These are phyloP conservation scores for Clarias fuscus DNA, from an alignment of 2,797 vertebrate genomes.

Conservation along the genomic window DNA sequence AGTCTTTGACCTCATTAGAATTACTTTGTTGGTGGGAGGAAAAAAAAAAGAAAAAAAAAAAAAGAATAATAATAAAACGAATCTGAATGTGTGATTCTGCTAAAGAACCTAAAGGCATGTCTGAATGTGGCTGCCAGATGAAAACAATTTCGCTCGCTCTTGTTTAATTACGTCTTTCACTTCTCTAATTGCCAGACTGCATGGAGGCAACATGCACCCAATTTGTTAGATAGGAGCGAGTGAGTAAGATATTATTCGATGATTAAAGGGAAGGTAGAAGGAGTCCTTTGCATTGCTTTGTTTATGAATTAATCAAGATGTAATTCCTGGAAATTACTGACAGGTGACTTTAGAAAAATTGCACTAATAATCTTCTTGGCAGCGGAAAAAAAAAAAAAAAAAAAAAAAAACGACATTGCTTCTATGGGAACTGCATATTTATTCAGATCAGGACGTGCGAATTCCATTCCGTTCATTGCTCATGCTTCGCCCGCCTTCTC, in stretches of 20 bases:
- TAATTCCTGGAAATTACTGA: constrained; percentile 44
- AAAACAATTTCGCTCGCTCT: constrained; percentile 48
- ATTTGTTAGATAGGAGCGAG: constrained; percentile 30
- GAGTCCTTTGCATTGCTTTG: constrained; percentile 40
- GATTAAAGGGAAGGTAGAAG: constrained; percentile 42
- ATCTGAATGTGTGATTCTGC: constrained; percentile 51
- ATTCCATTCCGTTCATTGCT: constrained; percentile 3
- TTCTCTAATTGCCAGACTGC: constrained; percentile 50
- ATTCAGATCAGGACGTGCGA: constrained; percentile 24
- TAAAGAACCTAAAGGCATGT: constrained; percentile 46
- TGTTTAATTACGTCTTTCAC: constrained; percentile 50
- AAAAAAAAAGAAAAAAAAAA: neutral
- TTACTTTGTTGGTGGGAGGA: constrained; percentile 52
- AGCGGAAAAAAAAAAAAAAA: neutral
- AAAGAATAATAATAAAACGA: too few species aligned
- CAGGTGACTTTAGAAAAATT: constrained; percentile 38
- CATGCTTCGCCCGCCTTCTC: constrained; percentile 12
- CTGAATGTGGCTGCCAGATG: constrained; percentile 44
- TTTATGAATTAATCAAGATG: constrained; percentile 43
- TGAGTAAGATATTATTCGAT: constrained; percentile 32
- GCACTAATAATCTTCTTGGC: constrained; percentile 2
- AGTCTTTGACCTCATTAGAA: constrained; percentile 62
- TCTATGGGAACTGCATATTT: constrained; percentile 9
- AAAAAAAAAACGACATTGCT: neutral
- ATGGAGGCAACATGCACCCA: constrained; percentile 47